Conservation (phyloP, 2,888 invertebrate species). For the Ptychoptera contaminata region DNA sequence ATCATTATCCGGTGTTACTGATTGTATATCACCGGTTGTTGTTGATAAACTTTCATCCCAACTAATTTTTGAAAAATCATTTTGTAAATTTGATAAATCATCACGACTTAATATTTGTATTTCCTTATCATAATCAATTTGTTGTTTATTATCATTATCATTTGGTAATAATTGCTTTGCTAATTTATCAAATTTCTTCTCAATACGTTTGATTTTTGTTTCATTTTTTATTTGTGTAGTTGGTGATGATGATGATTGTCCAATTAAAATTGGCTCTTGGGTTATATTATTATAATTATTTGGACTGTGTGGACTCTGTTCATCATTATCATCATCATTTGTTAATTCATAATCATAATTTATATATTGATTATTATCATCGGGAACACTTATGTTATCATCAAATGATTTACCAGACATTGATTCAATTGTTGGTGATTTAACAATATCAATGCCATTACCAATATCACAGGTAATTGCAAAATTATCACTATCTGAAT, state of each 20-base stretch:
- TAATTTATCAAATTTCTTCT: constrained; percentile 23
- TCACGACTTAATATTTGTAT: constrained; percentile 21
- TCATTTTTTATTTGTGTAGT: constrained; percentile 7
- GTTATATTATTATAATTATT: not conserved
- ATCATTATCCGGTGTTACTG: constrained; percentile 29
- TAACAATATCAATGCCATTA: constrained; percentile 24
- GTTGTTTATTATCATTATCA: constrained; percentile 18
- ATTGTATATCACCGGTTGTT: constrained; percentile 27
- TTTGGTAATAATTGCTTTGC: constrained; percentile 5
- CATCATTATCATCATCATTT: not conserved
- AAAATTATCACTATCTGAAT: constrained; percentile 30
- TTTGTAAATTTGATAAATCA: constrained; percentile 28
- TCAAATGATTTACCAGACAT: constrained; percentile 31
- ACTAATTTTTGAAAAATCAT: constrained; percentile 31
- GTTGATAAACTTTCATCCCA: constrained; percentile 30
- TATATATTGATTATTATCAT: constrained; percentile 13
- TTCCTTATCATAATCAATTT: constrained; percentile 21
- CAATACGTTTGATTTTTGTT: constrained; percentile 21
- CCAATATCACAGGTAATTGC: constrained; percentile 29
- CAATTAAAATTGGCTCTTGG: not conserved
- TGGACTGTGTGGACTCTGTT: not conserved
- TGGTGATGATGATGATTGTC: constrained; percentile 8
- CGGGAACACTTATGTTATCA: constrained; percentile 28
- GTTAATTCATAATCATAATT: not conserved
- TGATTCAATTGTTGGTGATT: constrained; percentile 30